A percentile compares a stretch with the other conserved stretches of the same genome.
Conservation (phyloP, 2,113 vertebrate species). For the Mustela lutreola region DNA sequence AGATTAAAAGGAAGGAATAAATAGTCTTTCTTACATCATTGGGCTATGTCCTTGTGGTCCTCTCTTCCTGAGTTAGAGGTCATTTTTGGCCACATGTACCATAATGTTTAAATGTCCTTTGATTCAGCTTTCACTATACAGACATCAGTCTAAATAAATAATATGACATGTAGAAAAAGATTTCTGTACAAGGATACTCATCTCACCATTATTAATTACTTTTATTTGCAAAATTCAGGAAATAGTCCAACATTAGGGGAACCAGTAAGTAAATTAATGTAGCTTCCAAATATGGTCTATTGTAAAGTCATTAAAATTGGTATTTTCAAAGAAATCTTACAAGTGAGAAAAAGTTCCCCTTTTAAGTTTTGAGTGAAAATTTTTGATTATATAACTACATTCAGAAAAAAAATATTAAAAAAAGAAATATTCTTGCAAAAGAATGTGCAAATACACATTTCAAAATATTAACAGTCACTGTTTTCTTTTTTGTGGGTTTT, state of each 20-base stretch:
- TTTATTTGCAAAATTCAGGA: slow-evolving; percentile 31
- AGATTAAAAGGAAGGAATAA: neutral
- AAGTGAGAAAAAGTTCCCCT: neutral
- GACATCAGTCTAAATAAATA: slow-evolving; percentile 8
- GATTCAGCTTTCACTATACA: neutral
- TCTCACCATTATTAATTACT: neutral
- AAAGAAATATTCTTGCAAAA: neutral
- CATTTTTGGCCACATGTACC: neutral
- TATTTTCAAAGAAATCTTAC: slow-evolving; percentile 45
- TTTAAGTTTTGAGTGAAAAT: slow-evolving; percentile 43
- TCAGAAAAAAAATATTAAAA: slow-evolving; percentile 1
- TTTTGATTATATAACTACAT: neutral
- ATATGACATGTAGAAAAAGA: neutral
- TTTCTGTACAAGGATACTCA: neutral
- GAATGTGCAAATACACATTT: neutral
- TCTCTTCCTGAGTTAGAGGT: neutral
- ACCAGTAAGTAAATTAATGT: neutral
- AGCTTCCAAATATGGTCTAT: neutral
- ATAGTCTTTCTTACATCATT: neutral
- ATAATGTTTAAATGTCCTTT: neutral
- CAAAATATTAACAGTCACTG: neutral
- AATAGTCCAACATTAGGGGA: slow-evolving; percentile 31
- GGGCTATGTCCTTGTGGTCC: neutral
- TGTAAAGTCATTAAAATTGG: neutral
- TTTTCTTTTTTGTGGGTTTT: neutral